These are phyloP conservation scores for Pseudorhiza aurosa DNA, from an alignment of 30 jellyfish, hydroid and myxozoan genomes.

Conservation along the genomic window DNA sequence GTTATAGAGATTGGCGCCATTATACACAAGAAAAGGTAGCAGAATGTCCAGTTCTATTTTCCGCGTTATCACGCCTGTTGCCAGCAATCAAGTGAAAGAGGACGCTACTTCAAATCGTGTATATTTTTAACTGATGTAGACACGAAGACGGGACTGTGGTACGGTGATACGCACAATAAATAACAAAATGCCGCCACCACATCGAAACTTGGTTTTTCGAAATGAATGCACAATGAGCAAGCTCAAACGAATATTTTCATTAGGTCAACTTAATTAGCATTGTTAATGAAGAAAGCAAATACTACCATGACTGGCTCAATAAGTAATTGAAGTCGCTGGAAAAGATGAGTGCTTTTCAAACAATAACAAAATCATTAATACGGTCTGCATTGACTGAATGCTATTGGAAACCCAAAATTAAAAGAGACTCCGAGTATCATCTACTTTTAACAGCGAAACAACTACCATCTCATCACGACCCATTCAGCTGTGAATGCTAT, in stretches of 20 bases:
- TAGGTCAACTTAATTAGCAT: not conserved
- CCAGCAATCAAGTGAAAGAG: conserved; percentile 31
- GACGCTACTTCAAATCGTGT: conserved; percentile 1
- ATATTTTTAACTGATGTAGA: conserved; percentile 42
- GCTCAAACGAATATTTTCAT: not conserved
- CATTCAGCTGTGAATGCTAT: no score
- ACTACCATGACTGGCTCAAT: not conserved
- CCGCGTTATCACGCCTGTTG: conserved; percentile 19
- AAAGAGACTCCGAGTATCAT: no score
- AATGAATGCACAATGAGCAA: not conserved
- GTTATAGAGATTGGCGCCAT: conserved; percentile 24
- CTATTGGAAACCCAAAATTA: no score
- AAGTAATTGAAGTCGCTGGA: not conserved
- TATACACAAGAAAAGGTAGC: conserved; percentile 20
- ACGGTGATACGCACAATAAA: not conserved
- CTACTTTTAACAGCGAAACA: no score
- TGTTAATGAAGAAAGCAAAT: not conserved
- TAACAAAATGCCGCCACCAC: conserved; percentile 35
- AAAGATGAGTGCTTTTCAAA: not conserved
- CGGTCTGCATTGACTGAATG: no score
- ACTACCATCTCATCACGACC: no score
- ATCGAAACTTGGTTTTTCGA: not conserved
- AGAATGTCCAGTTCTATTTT: not conserved
- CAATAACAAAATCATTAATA: no score
- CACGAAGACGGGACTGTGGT: conserved; percentile 27